Percentiles rank a stretch among this genome's conserved stretches.
Evolutionary conservation across 2,113 vertebrate species (phyloP).

Genomic region (Rhea americana): DNA sequence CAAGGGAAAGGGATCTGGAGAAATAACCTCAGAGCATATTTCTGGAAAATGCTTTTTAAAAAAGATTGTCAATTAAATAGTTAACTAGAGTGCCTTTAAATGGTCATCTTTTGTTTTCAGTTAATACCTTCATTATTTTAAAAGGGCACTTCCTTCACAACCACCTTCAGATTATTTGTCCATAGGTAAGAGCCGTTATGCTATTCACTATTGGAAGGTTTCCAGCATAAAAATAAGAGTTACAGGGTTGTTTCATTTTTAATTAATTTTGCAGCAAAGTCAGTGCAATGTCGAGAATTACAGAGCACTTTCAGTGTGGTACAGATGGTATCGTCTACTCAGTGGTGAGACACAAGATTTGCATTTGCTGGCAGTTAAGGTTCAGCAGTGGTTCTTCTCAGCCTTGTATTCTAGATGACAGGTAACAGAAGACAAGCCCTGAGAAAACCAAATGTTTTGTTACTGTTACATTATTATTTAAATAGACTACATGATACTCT

Average conservation of each 20-base stretch:
- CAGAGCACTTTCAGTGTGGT: not conserved
- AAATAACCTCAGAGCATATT: not conserved
- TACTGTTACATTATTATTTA: not conserved
- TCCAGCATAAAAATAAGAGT: not conserved
- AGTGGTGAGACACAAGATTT: not conserved
- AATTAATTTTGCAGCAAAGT: not conserved
- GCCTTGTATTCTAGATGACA: not conserved
- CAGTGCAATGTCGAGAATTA: not conserved
- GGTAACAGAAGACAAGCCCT: not conserved
- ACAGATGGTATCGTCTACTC: not conserved
- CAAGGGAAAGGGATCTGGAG: not conserved
- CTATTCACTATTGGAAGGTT: not conserved
- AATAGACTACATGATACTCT: not conserved
- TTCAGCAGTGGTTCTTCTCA: not conserved
- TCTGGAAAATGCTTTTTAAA: not conserved
- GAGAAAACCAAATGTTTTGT: not conserved
- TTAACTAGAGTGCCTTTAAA: not conserved
- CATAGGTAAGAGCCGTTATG: not conserved
- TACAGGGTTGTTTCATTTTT: not conserved
- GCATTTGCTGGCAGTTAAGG: not conserved
- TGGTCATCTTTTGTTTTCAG: not conserved
- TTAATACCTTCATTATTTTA: not conserved
- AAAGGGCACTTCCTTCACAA: constrained; percentile 8
- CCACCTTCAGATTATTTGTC: not conserved
- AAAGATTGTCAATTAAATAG: not conserved